Conservation (phyloP, 2,797 vertebrate genomes). For the Acanthurus lineatus region DNA sequence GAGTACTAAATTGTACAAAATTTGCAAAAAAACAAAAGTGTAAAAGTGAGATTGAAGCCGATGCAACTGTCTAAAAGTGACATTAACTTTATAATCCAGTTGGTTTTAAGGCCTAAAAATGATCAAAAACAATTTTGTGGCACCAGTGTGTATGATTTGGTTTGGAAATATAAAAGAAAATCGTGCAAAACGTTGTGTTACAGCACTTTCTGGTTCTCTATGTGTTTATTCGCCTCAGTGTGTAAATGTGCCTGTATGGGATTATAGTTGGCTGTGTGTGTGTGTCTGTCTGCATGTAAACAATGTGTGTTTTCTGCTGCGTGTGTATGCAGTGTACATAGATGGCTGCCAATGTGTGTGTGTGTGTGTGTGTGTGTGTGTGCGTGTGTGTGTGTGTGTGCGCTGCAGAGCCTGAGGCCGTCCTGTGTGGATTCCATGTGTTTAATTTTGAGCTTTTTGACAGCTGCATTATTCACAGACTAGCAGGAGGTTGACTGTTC, state of each 20-base stretch:
- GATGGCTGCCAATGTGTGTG: conserved; percentile 1
- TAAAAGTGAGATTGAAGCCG: too few relatives aligned
- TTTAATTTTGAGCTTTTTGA: conserved; percentile 69
- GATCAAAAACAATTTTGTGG: too few relatives aligned
- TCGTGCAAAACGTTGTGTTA: too few relatives aligned
- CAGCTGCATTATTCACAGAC: conserved; percentile 70
- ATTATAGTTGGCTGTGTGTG: conserved; percentile 15
- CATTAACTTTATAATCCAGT: too few relatives aligned
- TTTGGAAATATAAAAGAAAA: too few relatives aligned
- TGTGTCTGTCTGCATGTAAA: conserved; percentile 24
- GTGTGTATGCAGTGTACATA: conserved; percentile 19
- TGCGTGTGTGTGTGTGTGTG: background rate
- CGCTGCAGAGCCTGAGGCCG: conserved; percentile 44
- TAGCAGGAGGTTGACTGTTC: conserved; percentile 65
- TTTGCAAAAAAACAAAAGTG: too few relatives aligned
- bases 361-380: conserved; percentile 21
- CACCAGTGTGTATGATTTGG: too few relatives aligned
- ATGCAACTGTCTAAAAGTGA: too few relatives aligned
- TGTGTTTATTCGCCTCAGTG: background rate
- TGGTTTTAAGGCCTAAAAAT: too few relatives aligned
- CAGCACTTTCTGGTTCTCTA: background rate
- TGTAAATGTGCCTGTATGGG: conserved; percentile 4
- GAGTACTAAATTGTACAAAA: too few relatives aligned
- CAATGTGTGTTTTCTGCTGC: conserved; percentile 6
- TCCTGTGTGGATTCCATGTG: conserved; percentile 56